Conservation (phyloP, 2,113 vertebrate species). For the Hemiscyllium ocellatum region DNA sequence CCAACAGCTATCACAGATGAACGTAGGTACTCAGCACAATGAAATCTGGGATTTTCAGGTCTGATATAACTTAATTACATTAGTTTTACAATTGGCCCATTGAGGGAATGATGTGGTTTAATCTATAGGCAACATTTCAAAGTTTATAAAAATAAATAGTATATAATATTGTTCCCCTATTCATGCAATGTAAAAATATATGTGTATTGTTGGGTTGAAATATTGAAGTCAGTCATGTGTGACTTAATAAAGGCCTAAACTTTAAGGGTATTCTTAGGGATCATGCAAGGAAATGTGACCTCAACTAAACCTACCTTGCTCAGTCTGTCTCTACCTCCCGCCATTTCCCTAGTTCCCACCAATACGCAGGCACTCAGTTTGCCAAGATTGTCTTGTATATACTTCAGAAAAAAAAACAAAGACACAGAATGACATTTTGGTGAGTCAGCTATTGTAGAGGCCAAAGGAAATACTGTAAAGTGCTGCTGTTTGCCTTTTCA, state of each 20-base stretch:
- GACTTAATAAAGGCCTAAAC: neutral
- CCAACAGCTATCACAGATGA: neutral
- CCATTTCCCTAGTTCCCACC: neutral
- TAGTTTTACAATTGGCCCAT: neutral
- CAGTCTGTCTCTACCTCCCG: neutral
- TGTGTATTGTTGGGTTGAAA: neutral
- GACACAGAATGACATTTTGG: neutral
- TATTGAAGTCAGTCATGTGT: neutral
- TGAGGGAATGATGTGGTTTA: neutral
- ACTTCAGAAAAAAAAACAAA: neutral
- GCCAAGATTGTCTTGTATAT: neutral
- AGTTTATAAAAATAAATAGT: neutral
- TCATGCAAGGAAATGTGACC: neutral
- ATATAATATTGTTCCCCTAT: neutral
- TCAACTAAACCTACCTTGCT: neutral
- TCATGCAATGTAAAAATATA: neutral
- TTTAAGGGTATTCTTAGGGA: neutral
- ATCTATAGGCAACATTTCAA: neutral
- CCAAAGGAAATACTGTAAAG: neutral
- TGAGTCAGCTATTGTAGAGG: neutral
- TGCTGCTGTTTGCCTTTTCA: no score
- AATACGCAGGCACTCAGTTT: neutral
- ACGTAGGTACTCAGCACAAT: neutral
- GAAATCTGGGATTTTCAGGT: neutral
- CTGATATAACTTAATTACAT: neutral